Conservation (phyloP, 2,113 vertebrate species). For the Ardeotis arabs region DNA sequence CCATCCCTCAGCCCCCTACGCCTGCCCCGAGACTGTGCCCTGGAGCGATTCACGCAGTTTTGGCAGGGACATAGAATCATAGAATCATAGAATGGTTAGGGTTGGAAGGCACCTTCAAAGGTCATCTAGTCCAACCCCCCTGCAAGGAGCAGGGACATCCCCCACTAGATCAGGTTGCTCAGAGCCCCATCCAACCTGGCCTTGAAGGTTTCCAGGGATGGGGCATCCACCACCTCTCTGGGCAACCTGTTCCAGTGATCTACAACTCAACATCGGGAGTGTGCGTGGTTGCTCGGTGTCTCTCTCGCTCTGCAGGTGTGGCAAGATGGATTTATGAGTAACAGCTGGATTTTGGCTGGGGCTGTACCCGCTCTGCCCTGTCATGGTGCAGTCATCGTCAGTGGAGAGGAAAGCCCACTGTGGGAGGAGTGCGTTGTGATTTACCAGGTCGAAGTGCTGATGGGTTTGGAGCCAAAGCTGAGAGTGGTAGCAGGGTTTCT, state of each 20-base stretch:
- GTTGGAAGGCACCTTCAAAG: no score
- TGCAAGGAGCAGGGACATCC: no score
- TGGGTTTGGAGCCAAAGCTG: not conserved
- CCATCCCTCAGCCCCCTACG: not conserved
- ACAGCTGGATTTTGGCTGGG: not conserved
- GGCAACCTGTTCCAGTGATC: no score
- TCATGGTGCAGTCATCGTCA: rapidly evolving
- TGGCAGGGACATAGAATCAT: not conserved
- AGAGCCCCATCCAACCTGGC: no score
- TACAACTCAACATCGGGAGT: no score
- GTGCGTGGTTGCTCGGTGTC: not conserved
- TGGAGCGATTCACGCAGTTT: not conserved
- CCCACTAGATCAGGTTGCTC: no score
- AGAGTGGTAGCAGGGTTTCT: not conserved
- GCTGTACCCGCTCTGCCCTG: not conserved
- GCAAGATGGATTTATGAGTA: not conserved
- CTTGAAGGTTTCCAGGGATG: no score
- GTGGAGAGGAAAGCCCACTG: rapidly evolving
- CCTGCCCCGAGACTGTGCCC: not conserved
- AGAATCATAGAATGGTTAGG: no score
- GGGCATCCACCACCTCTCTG: no score
- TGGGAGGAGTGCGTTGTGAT: not conserved
- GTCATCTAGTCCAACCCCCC: no score
- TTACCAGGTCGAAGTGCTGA: not conserved
- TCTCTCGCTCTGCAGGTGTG: not conserved